Base-by-base conservation (phyloP, 2,113 vertebrate genomes). In the Sakesphorus luctuosus region DNA sequence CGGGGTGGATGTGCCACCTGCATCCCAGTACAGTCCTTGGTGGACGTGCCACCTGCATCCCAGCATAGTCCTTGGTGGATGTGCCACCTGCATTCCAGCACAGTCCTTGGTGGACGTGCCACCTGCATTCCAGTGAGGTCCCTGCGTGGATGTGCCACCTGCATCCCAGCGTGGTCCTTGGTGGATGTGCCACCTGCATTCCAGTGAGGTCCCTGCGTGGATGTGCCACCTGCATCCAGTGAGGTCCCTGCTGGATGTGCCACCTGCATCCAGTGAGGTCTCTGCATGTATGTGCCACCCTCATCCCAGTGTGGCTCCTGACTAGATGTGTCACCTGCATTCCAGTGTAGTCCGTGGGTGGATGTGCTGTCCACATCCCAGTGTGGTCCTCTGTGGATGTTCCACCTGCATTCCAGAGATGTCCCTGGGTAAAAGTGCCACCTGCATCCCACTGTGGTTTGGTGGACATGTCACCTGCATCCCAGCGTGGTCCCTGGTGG, bases 281-380 rank as follows among this genome's bases (percentile, higher is more conserved):
- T 35, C 33, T 35, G 9, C 38, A 13, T 18, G 49, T 4, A 4
- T 31, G 28, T 72, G 69, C 24, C 50, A 38, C 33, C 33, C 18
- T 11, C 1, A 21, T 47, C 43, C 63, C 14, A 11, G 10, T 3
- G 8, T 3, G 5, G 8, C 10, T 13, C 47, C 33, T 35, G 23
- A n/a, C n/a, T 62, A 10, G 2, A 4, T 35, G 6, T 59, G 46
- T 26, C 78, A 17, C 29, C 23, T 8, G 6, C 1, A 28, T 8
- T 28, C 36, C 7, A 6, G 3, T 2, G 0, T 3, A 44, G 6
- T 18, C 38, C 7, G 1, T 4, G 16, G 17, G 7, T 25, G 35
- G 14, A 5, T 3, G 2, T 17, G 49, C 1, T 40, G 6, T 55
- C 29, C 17, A 4, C 15, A 28, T 36, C 33, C 56, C 8, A 38